Evolutionary conservation across 2,797 vertebrate genomes (phyloP).

Genomic region (Oryzias dopingdopingensis): DNA sequence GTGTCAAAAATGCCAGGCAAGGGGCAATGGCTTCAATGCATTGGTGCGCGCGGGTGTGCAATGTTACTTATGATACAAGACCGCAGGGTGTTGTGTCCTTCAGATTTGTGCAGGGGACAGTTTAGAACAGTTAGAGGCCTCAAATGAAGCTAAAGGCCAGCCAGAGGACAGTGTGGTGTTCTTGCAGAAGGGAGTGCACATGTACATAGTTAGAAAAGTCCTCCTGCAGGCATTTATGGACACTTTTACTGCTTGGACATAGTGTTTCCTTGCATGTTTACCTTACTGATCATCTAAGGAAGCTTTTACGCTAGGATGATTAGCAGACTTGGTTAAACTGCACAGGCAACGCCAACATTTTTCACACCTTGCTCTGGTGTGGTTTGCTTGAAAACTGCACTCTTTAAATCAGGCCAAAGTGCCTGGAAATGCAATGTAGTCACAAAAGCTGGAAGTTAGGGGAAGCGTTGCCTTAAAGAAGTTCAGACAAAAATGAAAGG

Average conservation of each 20-base stretch:
- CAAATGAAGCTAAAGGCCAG: slow-evolving; percentile 60
- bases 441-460: too few relatives aligned
- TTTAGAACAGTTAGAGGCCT: slow-evolving; percentile 50
- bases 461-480: too few relatives aligned
- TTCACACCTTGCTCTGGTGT: too few relatives aligned
- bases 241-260: slow-evolving; percentile 6
- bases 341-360: too few relatives aligned
- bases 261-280: slow-evolving; percentile 7
- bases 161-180: slow-evolving; percentile 55
- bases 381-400: too few relatives aligned
- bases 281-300: too few relatives aligned
- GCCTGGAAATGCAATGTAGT: too few relatives aligned
- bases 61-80: slow-evolving; percentile 3
- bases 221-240: background rate
- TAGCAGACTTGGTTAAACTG: too few relatives aligned
- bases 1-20: slow-evolving; percentile 60
- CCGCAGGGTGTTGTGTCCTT: slow-evolving; percentile 46
- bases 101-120: slow-evolving; percentile 60
- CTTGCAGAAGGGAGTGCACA: slow-evolving; percentile 36
- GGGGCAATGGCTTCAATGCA: slow-evolving; percentile 43
- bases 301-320: too few relatives aligned
- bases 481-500: too few relatives aligned
- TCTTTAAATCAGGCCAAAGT: too few relatives aligned
- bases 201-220: slow-evolving; percentile 27
- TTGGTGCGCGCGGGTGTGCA: slow-evolving; percentile 32